Evolutionary conservation across 2,888 invertebrate species (phyloP), one percentile per base, ranked within the genome.

Genomic region (Apotomis turbidana): DNA sequence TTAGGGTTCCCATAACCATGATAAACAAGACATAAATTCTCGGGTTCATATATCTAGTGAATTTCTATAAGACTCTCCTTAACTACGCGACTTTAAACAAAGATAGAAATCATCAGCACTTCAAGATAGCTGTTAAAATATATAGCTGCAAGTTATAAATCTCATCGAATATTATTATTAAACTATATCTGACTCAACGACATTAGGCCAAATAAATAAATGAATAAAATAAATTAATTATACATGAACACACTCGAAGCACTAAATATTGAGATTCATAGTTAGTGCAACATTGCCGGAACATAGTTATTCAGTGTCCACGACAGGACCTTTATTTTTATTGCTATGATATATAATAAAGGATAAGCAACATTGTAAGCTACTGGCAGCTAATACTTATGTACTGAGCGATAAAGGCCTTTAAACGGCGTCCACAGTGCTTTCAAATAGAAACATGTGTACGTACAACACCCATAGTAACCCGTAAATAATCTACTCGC

Each of bases 401-500:
- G 41, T 41, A 67, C 55, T 12, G 27, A 49, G 61, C 57, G 51
- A 71, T 71, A 61, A 57, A 68, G 52, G 52, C 60, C 59, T 64
- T 64, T 55, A n/a, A 61, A 61, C 27, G 41, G 41, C 57, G 51
- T 58, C 38, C 61, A 55, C 60, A 46, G 63, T 46, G 60, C 80
- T 82, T 81, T 82, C 79, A 77, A 81, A 82, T 82, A 76, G 76
- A 49, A 49, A 49, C 79, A 79, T 76, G 44, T 68, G 75, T 73
- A 79, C 80, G 75, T 73, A 79, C 80, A 80, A 81, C 81, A 80
- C 75, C 77, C 83, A 84, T 90, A 90, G 89, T 89, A 85, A 41
- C 86, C 77, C 79, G 83, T 83, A 83, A 90, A 88, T 90, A 86
- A 89, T 90, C 86, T 80, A 81, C 74, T 77, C 75, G 81, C 79